phyloP scores from a whole-genome alignment of 2,113 vertebrate species.

The Hiodon tergisus region DNA sequence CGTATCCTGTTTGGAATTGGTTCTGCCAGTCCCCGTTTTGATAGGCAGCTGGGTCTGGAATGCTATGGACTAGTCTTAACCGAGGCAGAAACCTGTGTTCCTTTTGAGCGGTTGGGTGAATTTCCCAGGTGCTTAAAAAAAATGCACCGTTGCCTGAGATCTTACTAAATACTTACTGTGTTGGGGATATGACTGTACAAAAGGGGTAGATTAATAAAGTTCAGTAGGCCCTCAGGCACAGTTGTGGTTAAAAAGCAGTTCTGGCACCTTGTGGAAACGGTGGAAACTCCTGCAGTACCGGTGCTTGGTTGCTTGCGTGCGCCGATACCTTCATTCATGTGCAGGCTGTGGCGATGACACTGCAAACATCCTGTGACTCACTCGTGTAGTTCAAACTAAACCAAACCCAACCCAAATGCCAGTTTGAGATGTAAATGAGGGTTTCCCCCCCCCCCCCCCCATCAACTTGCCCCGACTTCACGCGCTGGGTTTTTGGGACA shows the following conservation, averaged over 20 bases:
- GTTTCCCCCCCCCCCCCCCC: background rate
- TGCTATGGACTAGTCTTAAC: too few relatives aligned
- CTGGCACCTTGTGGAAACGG: background rate
- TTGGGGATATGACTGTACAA: too few relatives aligned
- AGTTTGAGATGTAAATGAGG: slow-evolving; percentile 30
- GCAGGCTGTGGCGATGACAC: slow-evolving; percentile 25
- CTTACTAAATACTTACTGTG: too few relatives aligned
- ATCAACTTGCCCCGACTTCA: background rate
- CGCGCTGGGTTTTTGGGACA: background rate
- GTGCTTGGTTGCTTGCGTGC: background rate
- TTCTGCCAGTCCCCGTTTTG: too few relatives aligned
- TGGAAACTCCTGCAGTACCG: background rate
- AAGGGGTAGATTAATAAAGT: too few relatives aligned
- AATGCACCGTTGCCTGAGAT: too few relatives aligned
- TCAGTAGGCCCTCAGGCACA: too few relatives aligned
- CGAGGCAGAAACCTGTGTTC: too few relatives aligned
- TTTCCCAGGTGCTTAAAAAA: too few relatives aligned
- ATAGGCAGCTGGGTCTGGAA: background rate
- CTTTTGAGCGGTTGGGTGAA: too few relatives aligned
- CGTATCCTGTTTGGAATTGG: background rate
- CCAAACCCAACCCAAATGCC: slow-evolving; percentile 33
- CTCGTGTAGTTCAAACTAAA: slow-evolving; percentile 29
- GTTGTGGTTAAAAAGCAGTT: background rate
- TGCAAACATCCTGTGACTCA: slow-evolving; percentile 36
- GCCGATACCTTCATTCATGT: slow-evolving; percentile 17